Conservation (phyloP, 2,113 vertebrate genomes). For the Chamaetylas fuelleborni region DNA sequence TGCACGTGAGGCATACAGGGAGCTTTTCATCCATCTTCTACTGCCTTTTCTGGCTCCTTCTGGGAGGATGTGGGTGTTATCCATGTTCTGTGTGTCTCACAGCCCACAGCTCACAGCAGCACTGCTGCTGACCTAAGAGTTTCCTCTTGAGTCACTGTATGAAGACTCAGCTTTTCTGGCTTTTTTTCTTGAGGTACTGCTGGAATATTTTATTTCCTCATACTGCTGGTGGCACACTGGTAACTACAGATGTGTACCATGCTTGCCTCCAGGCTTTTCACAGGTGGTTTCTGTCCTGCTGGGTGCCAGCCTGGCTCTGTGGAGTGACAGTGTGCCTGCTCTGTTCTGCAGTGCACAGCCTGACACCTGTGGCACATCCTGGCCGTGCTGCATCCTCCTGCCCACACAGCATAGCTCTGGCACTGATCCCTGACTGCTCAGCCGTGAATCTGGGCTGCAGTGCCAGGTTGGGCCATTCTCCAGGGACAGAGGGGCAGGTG, state of each 20-base stretch:
- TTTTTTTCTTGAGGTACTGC: not conserved
- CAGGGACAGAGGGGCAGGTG: not conserved
- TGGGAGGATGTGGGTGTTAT: slow-evolving; percentile 49
- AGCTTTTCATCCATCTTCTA: not conserved
- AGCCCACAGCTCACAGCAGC: not conserved
- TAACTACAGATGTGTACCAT: not conserved
- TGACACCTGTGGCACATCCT: accelerated
- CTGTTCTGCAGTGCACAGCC: accelerated
- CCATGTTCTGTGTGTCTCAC: slow-evolving; percentile 1
- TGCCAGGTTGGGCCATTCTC: not conserved
- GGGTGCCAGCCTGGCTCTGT: not conserved
- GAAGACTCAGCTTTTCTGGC: slow-evolving; percentile 35
- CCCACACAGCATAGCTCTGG: accelerated
- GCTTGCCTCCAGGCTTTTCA: not conserved
- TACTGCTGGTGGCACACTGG: not conserved
- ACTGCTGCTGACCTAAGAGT: slow-evolving; percentile 19
- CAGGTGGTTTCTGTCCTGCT: not conserved
- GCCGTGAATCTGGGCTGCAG: not conserved
- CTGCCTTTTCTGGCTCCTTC: not conserved
- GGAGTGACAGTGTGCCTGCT: accelerated
- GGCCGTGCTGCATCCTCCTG: not conserved
- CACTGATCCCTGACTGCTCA: not conserved
- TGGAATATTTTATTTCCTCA: not conserved
- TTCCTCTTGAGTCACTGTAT: slow-evolving; percentile 20
- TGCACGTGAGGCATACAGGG: not conserved